Evolutionary conservation across 1,140 invertebrate species (phyloP), one percentile per base, ranked within the genome.

Genomic region (Panagrolaimus sp.): DNA sequence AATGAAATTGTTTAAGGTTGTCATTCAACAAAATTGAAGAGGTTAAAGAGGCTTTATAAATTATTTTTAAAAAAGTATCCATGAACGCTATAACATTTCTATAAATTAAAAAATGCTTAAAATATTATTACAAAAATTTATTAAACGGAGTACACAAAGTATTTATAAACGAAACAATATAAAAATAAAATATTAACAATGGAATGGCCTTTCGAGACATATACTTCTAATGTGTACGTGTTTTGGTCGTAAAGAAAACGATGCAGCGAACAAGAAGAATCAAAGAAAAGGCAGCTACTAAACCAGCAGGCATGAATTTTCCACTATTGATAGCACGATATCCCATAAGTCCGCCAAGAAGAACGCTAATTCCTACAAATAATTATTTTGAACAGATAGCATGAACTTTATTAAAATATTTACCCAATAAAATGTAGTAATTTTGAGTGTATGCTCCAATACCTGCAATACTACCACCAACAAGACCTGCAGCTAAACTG

Each of bases 281-380:
- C 53, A 67, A 61, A 23, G 53, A 31, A 44, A 48, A 20, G 13
- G 63, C 31, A 71, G 89, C 87, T 42, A 93, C 88, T 11, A 92
- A 78, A 75, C 94, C 95, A 64, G 93, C 92, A 27, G 94, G 94
- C 92, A 97, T 97, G 66, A 97, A 88, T 86, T 96, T 97, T 57
- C 91, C 89, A 57, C 89, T 88, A 70, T 90, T 90, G 77, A 90
- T 89, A 85, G 88, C 96, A 64, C 91, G 87, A 74, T 89, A 88
- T 14, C 92, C 92, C 94, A 97, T 97, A 0, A 97, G 80, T 13
- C 89, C 89, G 43, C 89, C 89, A 23, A 97, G 85, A 45, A 88
- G 82, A 3, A 87, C 86, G 78, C 89, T 91, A 1, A 89, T 89
- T 20, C 65, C 84, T 85, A 73, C 61, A 82, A 80, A 42, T 70